Percentiles rank a stretch among this genome's conserved stretches.
These are phyloP conservation scores for Dasyurus viverrinus DNA, from an alignment of 2,113 vertebrate genomes.

Conservation along the genomic window DNA sequence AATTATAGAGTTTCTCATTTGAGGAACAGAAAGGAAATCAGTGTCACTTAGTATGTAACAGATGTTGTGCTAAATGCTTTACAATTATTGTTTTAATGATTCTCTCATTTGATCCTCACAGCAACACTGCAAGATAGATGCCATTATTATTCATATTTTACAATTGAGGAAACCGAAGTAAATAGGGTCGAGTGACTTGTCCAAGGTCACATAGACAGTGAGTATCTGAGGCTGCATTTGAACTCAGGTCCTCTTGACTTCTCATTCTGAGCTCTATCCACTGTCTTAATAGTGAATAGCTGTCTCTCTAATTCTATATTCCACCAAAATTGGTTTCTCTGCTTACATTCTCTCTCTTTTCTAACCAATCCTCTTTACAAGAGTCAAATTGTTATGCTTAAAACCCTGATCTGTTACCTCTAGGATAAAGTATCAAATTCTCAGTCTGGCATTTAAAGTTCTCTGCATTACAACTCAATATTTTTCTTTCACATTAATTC, in stretches of 20 bases:
- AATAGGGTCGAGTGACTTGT: too few species aligned
- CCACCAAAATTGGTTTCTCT: neutral
- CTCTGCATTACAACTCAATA: neutral
- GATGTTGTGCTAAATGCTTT: too few species aligned
- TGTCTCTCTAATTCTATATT: neutral
- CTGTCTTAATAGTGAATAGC: too few species aligned
- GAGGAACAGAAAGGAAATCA: too few species aligned
- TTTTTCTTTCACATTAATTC: neutral
- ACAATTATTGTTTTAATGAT: too few species aligned
- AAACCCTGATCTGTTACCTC: neutral
- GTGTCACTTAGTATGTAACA: too few species aligned
- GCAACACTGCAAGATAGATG: too few species aligned
- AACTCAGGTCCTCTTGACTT: neutral
- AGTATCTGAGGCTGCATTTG: neutral
- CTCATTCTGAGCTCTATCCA: neutral
- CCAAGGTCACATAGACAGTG: too few species aligned
- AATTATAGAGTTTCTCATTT: too few species aligned
- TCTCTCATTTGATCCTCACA: too few species aligned
- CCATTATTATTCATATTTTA: too few species aligned
- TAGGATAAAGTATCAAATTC: neutral
- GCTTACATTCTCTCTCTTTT: neutral
- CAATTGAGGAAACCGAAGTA: too few species aligned
- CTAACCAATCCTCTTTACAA: neutral
- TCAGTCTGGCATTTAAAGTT: neutral
- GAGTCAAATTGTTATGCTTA: neutral